Evolutionary conservation across 1,140 invertebrate genomes (phyloP).

Genomic region (Ceratina japonica): DNA sequence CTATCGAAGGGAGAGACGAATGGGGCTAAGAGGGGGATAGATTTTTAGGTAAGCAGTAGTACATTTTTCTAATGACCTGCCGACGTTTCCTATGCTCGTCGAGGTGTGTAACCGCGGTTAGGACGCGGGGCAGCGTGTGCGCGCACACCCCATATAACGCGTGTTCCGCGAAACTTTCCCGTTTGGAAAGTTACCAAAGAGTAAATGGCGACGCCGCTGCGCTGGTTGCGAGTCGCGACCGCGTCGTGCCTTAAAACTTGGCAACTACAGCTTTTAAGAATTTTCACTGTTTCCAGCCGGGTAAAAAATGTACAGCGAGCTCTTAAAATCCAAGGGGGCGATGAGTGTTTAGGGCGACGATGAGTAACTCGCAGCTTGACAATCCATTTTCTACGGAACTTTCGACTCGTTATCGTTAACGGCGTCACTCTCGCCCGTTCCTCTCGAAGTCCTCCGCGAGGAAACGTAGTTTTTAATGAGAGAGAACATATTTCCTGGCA

Average conservation of each 20-base stretch:
- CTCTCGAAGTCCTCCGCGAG: too few relatives aligned
- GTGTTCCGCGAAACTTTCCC: slow-evolving; percentile 54
- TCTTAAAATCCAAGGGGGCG: not conserved
- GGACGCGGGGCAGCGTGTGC: not conserved
- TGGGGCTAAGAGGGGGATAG: not conserved
- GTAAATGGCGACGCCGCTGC: slow-evolving; percentile 50
- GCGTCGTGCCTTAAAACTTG: slow-evolving; percentile 64
- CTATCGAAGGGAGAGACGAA: not conserved
- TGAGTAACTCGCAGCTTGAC: too few relatives aligned
- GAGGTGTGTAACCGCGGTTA: slow-evolving; percentile 21
- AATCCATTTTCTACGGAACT: too few relatives aligned
- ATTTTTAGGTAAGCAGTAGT: slow-evolving; percentile 53
- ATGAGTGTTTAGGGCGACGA: not conserved
- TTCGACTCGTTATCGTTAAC: too few relatives aligned
- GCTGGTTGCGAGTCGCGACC: slow-evolving; percentile 24
- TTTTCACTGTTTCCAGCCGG: slow-evolving; percentile 30
- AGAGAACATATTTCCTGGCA: too few relatives aligned
- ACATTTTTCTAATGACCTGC: slow-evolving; percentile 52
- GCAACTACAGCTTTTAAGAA: slow-evolving; percentile 61
- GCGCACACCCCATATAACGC: slow-evolving; percentile 31
- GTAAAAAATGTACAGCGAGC: slow-evolving; percentile 28
- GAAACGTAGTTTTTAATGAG: too few relatives aligned
- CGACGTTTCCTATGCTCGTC: slow-evolving; percentile 13
- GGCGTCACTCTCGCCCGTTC: too few relatives aligned
- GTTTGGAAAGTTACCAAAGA: slow-evolving; percentile 66